These are phyloP conservation scores for Ptychoptera albimana DNA, from an alignment of 2,888 invertebrate species.

Conservation along the genomic window DNA sequence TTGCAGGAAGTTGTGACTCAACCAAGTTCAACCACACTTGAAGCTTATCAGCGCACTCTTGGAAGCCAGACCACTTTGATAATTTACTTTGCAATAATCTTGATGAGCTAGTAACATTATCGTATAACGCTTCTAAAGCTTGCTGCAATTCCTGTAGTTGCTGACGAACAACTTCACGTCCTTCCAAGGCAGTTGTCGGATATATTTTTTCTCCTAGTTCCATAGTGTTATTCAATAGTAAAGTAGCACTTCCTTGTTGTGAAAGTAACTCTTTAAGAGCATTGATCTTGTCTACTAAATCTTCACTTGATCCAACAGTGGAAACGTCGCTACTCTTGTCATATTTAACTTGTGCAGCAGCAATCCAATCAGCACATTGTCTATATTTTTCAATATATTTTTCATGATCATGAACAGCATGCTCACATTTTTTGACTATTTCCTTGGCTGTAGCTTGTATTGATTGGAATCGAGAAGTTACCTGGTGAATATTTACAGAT, in stretches of 20 bases:
- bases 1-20: conserved; percentile 57
- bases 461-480: conserved; percentile 77
- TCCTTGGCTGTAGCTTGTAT: conserved; percentile 80
- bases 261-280: conserved; percentile 55
- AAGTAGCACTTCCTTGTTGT: conserved; percentile 57
- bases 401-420: conserved; percentile 67
- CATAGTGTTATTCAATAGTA: conserved; percentile 65
- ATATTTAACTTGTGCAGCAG: conserved; percentile 55
- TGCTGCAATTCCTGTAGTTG: conserved; percentile 74
- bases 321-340: conserved; percentile 47
- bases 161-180: conserved; percentile 66
- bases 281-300: conserved; percentile 50
- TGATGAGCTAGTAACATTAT: conserved; percentile 59
- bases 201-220: conserved; percentile 82
- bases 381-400: conserved; percentile 68
- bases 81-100: conserved; percentile 70
- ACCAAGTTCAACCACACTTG: conserved; percentile 62
- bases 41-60: conserved; percentile 66
- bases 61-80: conserved; percentile 78
- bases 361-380: conserved; percentile 67
- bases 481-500: conserved; percentile 76
- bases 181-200: conserved; percentile 71
- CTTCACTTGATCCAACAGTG: conserved; percentile 47
- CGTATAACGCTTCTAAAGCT: conserved; percentile 65
- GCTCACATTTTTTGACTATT: conserved; percentile 81